Percentiles rank a stretch among this genome's conserved stretches.
phyloP scores from a whole-genome alignment of 1,140 invertebrate genomes.

The Ostrea edulis region DNA sequence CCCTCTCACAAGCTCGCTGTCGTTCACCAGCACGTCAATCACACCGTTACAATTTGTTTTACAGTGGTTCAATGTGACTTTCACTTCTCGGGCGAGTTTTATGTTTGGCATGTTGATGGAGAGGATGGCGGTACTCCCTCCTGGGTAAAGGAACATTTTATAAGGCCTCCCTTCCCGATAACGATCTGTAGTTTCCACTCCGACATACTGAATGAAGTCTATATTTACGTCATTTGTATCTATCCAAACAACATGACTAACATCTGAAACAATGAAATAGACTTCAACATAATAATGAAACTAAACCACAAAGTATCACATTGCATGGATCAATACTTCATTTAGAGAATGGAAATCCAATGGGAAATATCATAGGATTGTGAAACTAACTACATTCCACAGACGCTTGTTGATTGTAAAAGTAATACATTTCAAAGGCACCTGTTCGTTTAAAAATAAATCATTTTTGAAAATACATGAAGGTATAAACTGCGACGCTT shows the following conservation, averaged over 20 bases:
- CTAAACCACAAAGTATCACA: no score
- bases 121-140: conserved; percentile 40
- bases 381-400: no score
- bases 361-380: no score
- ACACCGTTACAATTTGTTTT: conserved; percentile 40
- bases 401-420: no score
- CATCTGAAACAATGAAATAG: neutral
- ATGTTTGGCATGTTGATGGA: conserved; percentile 5
- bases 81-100: conserved; percentile 8
- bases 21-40: conserved; percentile 46
- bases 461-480: no score
- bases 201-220: conserved; percentile 32
- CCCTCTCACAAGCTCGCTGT: neutral
- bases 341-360: no score
- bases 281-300: no score
- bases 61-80: conserved; percentile 39
- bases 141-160: conserved; percentile 48
- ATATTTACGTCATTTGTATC: conserved; percentile 24
- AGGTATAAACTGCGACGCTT: no score
- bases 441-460: no score
- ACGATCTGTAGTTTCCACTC: conserved; percentile 41
- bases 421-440: no score
- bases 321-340: no score
- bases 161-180: conserved; percentile 50
- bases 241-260: neutral